These are phyloP conservation scores for Apoderus coryli DNA, from an alignment of 2,888 invertebrate genomes.

Conservation along the genomic window DNA sequence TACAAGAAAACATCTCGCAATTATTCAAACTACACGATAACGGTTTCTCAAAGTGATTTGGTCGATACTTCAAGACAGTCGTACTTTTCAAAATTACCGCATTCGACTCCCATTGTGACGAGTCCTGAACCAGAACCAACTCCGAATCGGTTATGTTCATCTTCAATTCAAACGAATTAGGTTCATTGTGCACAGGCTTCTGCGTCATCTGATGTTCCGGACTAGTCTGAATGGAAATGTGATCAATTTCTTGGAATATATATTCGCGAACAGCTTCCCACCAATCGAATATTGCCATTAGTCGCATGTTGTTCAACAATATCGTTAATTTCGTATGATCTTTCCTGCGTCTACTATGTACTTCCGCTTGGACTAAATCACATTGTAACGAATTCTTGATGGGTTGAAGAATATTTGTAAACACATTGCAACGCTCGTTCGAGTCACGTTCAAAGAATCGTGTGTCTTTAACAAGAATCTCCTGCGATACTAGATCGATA, in stretches of 20 bases:
- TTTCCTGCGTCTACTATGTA: slow-evolving; percentile 42
- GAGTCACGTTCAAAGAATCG: slow-evolving; percentile 34
- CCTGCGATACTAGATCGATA: slow-evolving; percentile 83
- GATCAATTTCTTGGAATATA: slow-evolving; percentile 38
- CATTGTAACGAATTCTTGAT: slow-evolving; percentile 21
- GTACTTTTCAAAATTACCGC: slow-evolving; percentile 90
- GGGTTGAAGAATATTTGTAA: slow-evolving; percentile 76
- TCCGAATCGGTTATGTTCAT: slow-evolving; percentile 93
- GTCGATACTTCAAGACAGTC: slow-evolving; percentile 70
- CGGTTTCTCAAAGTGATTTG: slow-evolving; percentile 53
- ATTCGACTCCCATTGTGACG: slow-evolving; percentile 76
- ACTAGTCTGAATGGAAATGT: slow-evolving; percentile 22
- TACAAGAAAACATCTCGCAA: slow-evolving; percentile 85
- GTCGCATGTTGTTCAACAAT: slow-evolving; percentile 83
- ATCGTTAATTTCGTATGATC: slow-evolving; percentile 70
- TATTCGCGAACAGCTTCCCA: slow-evolving; percentile 75
- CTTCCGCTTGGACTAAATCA: slow-evolving; percentile 30
- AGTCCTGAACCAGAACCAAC: slow-evolving; percentile 84
- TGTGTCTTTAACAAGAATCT: slow-evolving; percentile 69
- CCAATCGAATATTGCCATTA: slow-evolving; percentile 91
- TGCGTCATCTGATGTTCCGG: slow-evolving; percentile 18
- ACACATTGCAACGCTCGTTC: slow-evolving; percentile 68
- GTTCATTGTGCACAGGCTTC: slow-evolving; percentile 17
- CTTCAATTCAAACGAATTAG: slow-evolving; percentile 61
- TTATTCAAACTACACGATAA: slow-evolving; percentile 77